Evolutionary conservation across 2,797 vertebrate species (phyloP).

Genomic region (Diplodus sargus): DNA sequence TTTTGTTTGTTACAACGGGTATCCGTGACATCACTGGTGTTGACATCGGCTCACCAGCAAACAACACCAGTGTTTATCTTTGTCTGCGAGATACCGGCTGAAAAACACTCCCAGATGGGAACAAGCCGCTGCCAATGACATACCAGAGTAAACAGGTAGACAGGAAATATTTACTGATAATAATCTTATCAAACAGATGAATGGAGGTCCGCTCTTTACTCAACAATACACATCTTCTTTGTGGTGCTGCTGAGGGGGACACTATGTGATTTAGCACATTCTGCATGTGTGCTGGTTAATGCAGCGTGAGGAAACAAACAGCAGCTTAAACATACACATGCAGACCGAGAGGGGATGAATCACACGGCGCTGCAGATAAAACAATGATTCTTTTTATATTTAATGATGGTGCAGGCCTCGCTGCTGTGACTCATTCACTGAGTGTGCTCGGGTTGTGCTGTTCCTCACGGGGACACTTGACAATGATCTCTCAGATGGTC

Average conservation of each 20-base stretch:
- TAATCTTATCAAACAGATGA: conserved; percentile 81
- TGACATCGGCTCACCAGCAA: conserved; percentile 74
- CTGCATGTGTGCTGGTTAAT: conserved; percentile 18
- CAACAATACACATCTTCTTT: conserved; percentile 55
- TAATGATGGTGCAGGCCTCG: conserved; percentile 5
- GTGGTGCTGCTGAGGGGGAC: conserved; percentile 24
- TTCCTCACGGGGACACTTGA: conserved; percentile 51
- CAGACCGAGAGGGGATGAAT: conserved; percentile 7
- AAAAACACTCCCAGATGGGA: conserved; percentile 80
- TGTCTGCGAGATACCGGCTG: conserved; percentile 64
- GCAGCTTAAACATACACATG: conserved; percentile 18
- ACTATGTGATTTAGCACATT: conserved; percentile 5
- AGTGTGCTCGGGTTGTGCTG: conserved; percentile 21
- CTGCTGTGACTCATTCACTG: conserved; percentile 38
- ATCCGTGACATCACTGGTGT: conserved; percentile 80
- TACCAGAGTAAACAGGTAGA: conserved; percentile 74
- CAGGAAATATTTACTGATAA: conserved; percentile 80
- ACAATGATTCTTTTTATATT: conserved; percentile 27
- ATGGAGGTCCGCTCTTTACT: conserved; percentile 45
- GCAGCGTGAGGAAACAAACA: not conserved
- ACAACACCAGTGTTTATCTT: conserved; percentile 80
- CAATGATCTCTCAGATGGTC: conserved; percentile 51
- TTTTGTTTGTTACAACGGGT: conserved; percentile 76
- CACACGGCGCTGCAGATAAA: conserved; percentile 14
- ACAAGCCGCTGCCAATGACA: conserved; percentile 64